Conservation (phyloP, 2,113 vertebrate genomes). For the Psittacus erithacus region DNA sequence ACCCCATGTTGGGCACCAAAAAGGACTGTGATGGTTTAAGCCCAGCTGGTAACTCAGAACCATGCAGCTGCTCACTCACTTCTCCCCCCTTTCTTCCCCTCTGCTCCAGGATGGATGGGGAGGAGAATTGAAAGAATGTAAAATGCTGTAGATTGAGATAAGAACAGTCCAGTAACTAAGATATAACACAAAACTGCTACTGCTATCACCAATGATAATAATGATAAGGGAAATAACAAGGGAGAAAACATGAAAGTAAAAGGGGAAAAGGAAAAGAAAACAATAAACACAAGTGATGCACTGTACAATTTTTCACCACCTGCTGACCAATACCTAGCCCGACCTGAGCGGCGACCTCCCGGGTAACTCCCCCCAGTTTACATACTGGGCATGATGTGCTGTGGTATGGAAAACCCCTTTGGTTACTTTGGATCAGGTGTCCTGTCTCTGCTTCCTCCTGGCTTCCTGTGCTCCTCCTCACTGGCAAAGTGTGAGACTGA, state of each 20-base stretch:
- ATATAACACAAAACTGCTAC: background rate
- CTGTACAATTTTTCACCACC: background rate
- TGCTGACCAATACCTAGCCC: background rate
- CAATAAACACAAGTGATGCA: background rate
- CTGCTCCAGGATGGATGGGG: background rate
- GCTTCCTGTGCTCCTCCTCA: background rate
- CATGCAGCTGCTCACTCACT: background rate
- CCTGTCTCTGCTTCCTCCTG: background rate
- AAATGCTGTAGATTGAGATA: background rate
- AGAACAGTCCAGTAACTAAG: background rate
- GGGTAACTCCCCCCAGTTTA: background rate
- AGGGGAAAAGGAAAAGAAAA: background rate
- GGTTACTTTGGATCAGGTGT: background rate
- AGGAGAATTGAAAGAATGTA: background rate
- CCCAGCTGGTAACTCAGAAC: background rate
- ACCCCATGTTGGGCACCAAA: background rate
- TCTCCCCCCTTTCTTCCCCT: background rate
- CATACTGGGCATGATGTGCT: background rate
- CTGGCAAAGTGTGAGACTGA: background rate
- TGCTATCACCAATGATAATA: background rate
- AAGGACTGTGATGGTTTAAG: background rate
- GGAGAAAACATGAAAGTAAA: background rate
- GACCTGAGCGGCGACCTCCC: background rate
- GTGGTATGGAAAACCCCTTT: background rate
- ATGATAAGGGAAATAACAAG: background rate